Evolutionary conservation across 2,113 vertebrate genomes (phyloP).

Genomic region (Ctenodactylus gundi): DNA sequence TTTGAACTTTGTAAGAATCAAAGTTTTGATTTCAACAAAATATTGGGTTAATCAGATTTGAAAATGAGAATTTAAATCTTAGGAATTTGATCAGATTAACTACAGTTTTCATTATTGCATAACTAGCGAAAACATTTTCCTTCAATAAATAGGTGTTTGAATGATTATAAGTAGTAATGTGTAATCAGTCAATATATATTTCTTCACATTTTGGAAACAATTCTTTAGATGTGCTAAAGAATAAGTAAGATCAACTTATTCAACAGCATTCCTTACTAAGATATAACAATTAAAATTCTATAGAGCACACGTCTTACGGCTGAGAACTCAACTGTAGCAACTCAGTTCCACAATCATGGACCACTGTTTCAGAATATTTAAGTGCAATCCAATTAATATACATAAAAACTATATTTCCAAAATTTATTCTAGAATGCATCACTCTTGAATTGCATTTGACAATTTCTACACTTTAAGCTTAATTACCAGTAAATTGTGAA

Average conservation of each 20-base stretch:
- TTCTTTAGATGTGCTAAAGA: neutral
- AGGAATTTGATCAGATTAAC: neutral
- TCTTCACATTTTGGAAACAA: neutral
- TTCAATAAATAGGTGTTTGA: neutral
- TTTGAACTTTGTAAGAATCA: neutral
- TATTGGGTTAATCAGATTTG: neutral
- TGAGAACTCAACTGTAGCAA: neutral
- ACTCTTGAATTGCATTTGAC: neutral
- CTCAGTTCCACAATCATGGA: neutral
- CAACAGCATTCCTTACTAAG: neutral
- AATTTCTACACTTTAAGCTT: neutral
- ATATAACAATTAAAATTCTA: neutral
- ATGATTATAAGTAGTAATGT: neutral
- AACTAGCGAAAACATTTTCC: neutral
- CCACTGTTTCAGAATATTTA: neutral
- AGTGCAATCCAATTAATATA: neutral
- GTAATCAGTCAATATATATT: neutral
- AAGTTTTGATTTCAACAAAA: slow-evolving; percentile 1
- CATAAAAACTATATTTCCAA: neutral
- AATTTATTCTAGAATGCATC: neutral
- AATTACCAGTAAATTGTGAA: neutral
- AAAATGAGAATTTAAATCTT: slow-evolving; percentile 1
- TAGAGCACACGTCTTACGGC: neutral
- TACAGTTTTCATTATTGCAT: neutral
- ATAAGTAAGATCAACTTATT: neutral